phyloP scores from a whole-genome alignment of 2,888 invertebrate species.

The Pogonocherus hispidulus region DNA sequence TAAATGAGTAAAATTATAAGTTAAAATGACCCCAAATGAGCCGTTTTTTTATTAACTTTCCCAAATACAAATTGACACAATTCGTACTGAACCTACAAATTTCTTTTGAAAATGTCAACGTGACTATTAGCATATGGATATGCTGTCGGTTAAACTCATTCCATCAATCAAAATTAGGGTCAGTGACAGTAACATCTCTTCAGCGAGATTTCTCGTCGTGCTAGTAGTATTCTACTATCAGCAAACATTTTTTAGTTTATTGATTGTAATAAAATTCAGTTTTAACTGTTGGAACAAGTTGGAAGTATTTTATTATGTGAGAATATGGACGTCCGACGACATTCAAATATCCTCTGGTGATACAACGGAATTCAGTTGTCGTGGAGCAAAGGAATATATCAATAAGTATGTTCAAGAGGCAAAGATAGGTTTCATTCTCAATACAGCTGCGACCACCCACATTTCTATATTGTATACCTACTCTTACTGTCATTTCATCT shows the following conservation, averaged over 20 bases:
- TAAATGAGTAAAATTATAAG: conserved; percentile 5
- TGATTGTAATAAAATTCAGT: too few species aligned
- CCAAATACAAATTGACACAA: conserved; percentile 15
- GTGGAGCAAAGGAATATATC: too few species aligned
- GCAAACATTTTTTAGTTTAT: too few species aligned
- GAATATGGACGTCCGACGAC: neutral
- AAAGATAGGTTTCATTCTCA: conserved; percentile 6
- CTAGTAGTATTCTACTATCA: too few species aligned
- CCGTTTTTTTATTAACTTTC: conserved; percentile 19
- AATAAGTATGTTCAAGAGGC: conserved; percentile 8
- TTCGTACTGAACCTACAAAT: conserved; percentile 8
- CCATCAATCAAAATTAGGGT: conserved; percentile 60
- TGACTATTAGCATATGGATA: conserved; percentile 1
- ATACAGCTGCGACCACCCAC: conserved; percentile 28
- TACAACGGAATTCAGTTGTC: too few species aligned
- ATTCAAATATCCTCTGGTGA: conserved; percentile 16
- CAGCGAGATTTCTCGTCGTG: conserved; percentile 43
- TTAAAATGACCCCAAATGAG: conserved; percentile 3
- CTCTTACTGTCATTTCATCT: conserved; percentile 30
- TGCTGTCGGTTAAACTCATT: conserved; percentile 51
- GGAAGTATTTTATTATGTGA: too few species aligned
- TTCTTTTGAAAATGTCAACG: neutral
- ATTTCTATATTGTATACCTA: conserved; percentile 11
- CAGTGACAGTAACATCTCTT: conserved; percentile 51
- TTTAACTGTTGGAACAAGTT: too few species aligned